These are phyloP conservation scores for Campodea augens DNA, from an alignment of 1,140 invertebrate species.

Conservation along the genomic window DNA sequence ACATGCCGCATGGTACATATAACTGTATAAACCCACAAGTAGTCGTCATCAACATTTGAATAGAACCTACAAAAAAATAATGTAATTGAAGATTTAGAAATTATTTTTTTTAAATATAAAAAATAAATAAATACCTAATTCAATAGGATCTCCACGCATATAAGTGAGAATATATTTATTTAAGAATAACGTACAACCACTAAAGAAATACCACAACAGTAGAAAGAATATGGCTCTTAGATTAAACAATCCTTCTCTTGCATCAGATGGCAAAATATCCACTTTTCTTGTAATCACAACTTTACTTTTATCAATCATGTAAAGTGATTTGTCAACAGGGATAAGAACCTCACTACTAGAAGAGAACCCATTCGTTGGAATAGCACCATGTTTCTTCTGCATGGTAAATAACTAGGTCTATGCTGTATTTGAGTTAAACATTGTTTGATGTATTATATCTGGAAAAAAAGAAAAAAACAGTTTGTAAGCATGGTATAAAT, in stretches of 20 bases:
- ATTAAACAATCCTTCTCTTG: slow-evolving; percentile 34
- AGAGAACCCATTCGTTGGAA: no score
- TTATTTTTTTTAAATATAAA: neutral
- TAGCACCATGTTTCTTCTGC: no score
- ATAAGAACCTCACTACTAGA: no score
- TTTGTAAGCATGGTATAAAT: no score
- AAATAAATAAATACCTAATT: slow-evolving; percentile 39
- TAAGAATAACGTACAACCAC: slow-evolving; percentile 55
- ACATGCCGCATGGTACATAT: slow-evolving; percentile 55
- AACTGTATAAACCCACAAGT: slow-evolving; percentile 55
- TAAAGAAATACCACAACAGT: slow-evolving; percentile 57
- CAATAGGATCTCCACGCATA: slow-evolving; percentile 52
- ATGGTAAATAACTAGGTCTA: no score
- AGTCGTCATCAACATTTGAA: slow-evolving; percentile 59
- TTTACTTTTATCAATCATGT: no score
- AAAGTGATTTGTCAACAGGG: no score
- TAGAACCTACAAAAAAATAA: slow-evolving; percentile 31
- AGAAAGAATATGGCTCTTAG: slow-evolving; percentile 44
- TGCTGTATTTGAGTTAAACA: no score
- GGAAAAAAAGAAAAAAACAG: no score
- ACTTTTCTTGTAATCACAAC: no score
- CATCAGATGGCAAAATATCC: neutral
- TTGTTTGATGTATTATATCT: no score
- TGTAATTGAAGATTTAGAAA: neutral
- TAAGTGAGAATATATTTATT: slow-evolving; percentile 68